These are phyloP conservation scores for Rhaphigaster nebulosa DNA, from an alignment of 2,888 invertebrate species.

Conservation along the genomic window DNA sequence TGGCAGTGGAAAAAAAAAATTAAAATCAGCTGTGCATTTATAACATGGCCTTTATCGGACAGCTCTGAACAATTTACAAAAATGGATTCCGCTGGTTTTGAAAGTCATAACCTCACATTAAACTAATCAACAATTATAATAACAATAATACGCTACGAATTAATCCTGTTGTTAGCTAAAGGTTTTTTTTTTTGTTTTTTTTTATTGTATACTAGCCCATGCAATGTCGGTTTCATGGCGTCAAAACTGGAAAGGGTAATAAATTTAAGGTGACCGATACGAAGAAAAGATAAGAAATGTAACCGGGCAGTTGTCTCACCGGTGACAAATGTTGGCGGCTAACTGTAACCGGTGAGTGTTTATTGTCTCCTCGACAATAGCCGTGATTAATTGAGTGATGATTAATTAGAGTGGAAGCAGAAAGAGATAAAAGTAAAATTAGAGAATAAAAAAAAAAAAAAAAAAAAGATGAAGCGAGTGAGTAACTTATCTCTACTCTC, in stretches of 20 bases:
- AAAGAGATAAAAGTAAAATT: conserved; percentile 48
- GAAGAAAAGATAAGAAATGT: neutral
- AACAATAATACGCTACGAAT: too few species aligned
- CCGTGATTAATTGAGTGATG: conserved; percentile 40
- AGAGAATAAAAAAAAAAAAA: neutral
- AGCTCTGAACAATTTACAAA: too few species aligned
- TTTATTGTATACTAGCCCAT: neutral
- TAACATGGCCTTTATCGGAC: too few species aligned
- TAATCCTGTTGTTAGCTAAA: too few species aligned
- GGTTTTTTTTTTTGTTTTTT: too few species aligned
- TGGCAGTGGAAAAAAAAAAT: too few species aligned
- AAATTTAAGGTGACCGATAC: neutral
- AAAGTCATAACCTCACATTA: too few species aligned
- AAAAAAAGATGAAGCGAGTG: neutral
- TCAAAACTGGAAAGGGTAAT: neutral
- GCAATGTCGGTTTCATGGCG: neutral
- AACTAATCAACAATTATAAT: too few species aligned
- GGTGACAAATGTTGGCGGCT: conserved; percentile 9
- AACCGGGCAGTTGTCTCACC: neutral
- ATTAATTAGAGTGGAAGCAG: conserved; percentile 42
- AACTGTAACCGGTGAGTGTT: conserved; percentile 6
- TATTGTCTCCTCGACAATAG: conserved; percentile 48
- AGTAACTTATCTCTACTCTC: neutral
- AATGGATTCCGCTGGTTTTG: too few species aligned
- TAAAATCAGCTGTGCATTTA: too few species aligned